Evolutionary conservation across 2,797 vertebrate genomes (phyloP).

Genomic region (Microctenopoma stevenorrisi): DNA sequence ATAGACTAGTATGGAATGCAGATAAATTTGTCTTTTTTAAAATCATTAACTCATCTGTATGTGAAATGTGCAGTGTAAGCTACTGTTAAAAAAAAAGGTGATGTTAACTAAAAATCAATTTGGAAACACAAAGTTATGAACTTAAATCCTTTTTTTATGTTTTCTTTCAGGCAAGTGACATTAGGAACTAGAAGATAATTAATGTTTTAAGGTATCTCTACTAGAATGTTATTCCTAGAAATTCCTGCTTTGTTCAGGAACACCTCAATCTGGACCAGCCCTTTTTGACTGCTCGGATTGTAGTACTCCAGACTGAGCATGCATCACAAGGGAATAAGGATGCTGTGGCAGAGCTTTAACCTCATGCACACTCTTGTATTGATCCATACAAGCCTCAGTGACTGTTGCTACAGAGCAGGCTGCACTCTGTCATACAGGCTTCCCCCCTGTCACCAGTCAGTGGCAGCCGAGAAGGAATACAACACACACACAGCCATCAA

Average conservation of each 20-base stretch:
- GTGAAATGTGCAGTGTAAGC: not conserved
- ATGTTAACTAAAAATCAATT: not conserved
- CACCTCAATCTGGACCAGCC: conserved; percentile 24
- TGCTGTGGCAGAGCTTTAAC: conserved; percentile 72
- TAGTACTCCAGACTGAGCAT: conserved; percentile 27
- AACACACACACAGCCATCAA: conserved; percentile 76
- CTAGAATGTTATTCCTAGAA: conserved; percentile 30
- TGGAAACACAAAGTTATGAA: not conserved
- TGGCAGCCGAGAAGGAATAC: conserved; percentile 49
- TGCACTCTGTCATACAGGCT: conserved; percentile 60
- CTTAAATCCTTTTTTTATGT: not conserved
- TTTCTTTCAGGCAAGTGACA: not conserved
- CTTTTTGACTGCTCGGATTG: conserved; percentile 31
- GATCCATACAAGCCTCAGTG: conserved; percentile 74
- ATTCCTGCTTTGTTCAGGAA: conserved; percentile 50
- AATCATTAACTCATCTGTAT: not conserved
- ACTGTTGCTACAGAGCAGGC: conserved; percentile 65
- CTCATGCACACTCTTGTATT: conserved; percentile 68
- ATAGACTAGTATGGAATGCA: not conserved
- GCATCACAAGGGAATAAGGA: conserved; percentile 55
- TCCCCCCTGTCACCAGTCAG: conserved; percentile 54
- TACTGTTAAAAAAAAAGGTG: not conserved
- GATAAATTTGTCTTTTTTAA: not conserved
- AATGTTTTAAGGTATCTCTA: not conserved
- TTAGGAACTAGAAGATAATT: not conserved